Evolutionary conservation across 2,113 vertebrate species (phyloP).

Genomic region (Pelobates fuscus): DNA sequence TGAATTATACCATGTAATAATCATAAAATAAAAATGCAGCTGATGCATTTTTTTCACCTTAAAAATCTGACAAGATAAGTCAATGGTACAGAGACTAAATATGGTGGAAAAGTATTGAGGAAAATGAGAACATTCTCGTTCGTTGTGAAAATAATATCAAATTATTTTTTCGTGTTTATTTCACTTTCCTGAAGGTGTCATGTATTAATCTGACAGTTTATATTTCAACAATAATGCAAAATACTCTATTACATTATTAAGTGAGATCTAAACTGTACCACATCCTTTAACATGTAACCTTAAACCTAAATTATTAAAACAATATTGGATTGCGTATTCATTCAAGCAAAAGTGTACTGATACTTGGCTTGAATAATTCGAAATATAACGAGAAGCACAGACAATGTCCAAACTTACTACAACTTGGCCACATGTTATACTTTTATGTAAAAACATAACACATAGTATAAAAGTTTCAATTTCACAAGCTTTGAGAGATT

Average conservation of each 20-base stretch:
- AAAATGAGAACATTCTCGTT: not conserved
- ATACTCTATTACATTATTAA: slow-evolving; percentile 16
- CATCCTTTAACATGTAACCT: slow-evolving; percentile 23
- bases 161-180: not conserved
- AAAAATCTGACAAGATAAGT: not conserved
- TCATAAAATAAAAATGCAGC: not conserved
- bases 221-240: slow-evolving; percentile 3
- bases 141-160: not conserved
- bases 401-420: slow-evolving; percentile 8
- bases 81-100: not conserved
- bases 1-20: not conserved
- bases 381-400: slow-evolving; percentile 10
- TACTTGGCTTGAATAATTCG: not conserved
- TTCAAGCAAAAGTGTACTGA: slow-evolving; percentile 5
- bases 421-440: no score
- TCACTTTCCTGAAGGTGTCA: not conserved
- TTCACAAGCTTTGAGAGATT: no score
- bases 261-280: slow-evolving; percentile 18
- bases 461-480: no score
- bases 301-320: slow-evolving; percentile 22
- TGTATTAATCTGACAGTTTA: not conserved
- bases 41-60: not conserved
- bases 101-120: not conserved
- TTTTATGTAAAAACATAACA: no score
- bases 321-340: not conserved